Percentiles rank a stretch among this genome's conserved stretches.
Conservation (phyloP, 2,797 vertebrate genomes). For the Margarornis squamiger region DNA sequence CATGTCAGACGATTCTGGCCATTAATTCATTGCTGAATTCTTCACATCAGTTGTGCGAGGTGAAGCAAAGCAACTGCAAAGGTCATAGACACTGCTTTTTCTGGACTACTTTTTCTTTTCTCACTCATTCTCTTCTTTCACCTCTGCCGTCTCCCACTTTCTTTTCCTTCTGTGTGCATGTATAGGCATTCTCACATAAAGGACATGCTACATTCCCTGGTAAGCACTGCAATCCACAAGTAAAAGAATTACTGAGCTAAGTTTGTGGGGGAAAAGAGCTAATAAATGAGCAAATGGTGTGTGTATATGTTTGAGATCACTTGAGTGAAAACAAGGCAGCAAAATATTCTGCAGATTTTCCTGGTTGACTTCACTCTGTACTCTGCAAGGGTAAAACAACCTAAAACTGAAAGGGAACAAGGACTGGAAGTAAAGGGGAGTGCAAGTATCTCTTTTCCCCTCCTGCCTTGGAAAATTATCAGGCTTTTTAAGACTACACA, state of each 20-base stretch:
- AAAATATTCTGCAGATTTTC: background rate
- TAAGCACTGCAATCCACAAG: background rate
- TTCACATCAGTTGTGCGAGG: background rate
- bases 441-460: background rate
- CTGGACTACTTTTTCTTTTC: background rate
- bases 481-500: background rate
- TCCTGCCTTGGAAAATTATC: background rate
- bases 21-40: background rate
- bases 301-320: background rate
- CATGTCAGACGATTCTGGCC: fast-evolving
- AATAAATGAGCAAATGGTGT: background rate
- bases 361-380: background rate
- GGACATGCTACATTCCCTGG: background rate
- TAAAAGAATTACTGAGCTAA: background rate
- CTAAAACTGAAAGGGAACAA: background rate
- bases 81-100: background rate
- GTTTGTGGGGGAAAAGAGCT: background rate
- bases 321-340: background rate
- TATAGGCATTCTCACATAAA: background rate
- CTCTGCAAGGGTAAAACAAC: background rate
- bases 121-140: background rate
- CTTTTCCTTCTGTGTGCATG: background rate
- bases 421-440: background rate
- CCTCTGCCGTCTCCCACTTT: background rate
- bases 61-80: background rate